Base-by-base conservation (phyloP, 2,113 vertebrate genomes). In the Forbesichthys agassizii region DNA sequence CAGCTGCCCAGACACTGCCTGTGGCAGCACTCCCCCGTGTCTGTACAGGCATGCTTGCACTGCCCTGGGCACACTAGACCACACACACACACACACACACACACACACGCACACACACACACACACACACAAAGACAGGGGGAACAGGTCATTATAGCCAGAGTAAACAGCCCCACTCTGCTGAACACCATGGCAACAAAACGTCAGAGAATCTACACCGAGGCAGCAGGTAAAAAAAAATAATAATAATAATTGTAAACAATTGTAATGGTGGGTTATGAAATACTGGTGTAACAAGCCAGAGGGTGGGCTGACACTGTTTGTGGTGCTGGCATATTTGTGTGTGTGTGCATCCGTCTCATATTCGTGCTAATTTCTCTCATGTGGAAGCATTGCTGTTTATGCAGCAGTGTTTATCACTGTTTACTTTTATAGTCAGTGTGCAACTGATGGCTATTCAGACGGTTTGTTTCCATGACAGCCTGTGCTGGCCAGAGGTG, bases 1-100 rank as follows among this genome's bases (percentile, higher is more conserved):
- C 97, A 99, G 93, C 95, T 92, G 51, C 96, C 98, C 82, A 99
- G 84, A 86, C 98, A 99, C 84, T 99, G 95, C 0, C 92, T 91
- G 81, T 99, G 96, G 88, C 98, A 99, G 36, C 97, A 99, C 84
- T 97, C 93, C 0, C 93, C 94, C 11, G 77, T 78, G 78, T 96
- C 94, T 0, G 94, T 96, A 54, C 97, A 99, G 0, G 95, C 95
- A 0, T 94, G 94, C 60, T 93, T 95, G 55, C 98, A 99, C 0
- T 86, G 84, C 3, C 90, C 89, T 0, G 95, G 96, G 87, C 97
- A 99, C 66, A 95, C 98, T 98, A 92, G 59, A 70, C 60, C 42
- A 82, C 81, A 88, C n/a, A 86, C 53, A 90, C 64, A 80, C 11
- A 70, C 42, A 82, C 81, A 88, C n/a, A 86, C 53, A 90, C 64